phyloP scores from a whole-genome alignment of 2,113 vertebrate genomes.

The Ochotona curzoniae region DNA sequence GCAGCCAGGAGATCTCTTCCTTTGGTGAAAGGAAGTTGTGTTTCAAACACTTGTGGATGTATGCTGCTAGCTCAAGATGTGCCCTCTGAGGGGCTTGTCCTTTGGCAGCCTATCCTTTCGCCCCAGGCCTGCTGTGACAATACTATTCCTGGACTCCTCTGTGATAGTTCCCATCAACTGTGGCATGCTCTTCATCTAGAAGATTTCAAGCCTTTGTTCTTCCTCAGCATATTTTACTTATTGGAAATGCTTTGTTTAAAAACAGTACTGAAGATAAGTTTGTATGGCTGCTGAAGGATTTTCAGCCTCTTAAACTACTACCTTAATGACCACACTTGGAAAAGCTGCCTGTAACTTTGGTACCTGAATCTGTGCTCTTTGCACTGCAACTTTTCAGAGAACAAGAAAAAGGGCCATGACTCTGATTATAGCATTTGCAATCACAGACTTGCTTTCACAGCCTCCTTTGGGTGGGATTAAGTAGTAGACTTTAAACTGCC shows the following conservation, averaged over 20 bases:
- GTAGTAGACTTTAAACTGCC: not conserved
- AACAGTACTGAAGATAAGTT: not conserved
- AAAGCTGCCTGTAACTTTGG: not conserved
- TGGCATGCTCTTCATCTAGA: not conserved
- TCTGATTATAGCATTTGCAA: not conserved
- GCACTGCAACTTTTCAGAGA: not conserved
- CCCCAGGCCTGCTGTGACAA: not conserved
- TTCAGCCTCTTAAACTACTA: not conserved
- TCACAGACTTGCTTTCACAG: not conserved
- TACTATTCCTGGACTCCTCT: not conserved
- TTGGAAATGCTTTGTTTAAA: conserved; percentile 25
- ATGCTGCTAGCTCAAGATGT: not conserved
- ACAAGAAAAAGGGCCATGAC: not conserved
- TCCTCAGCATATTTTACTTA: not conserved
- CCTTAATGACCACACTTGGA: not conserved
- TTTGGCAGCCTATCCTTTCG: not conserved
- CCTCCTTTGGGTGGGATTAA: not conserved
- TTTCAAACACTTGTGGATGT: not conserved
- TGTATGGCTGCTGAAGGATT: not conserved
- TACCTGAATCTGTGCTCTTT: not conserved
- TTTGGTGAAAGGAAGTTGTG: not conserved
- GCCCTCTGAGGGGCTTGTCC: not conserved
- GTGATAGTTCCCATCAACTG: not conserved
- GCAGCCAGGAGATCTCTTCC: not conserved
- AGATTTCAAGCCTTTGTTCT: not conserved